Evolutionary conservation across 1,140 invertebrate genomes (phyloP), one percentile per base, ranked within the genome.

Genomic region (Proctacanthus coquilletti): DNA sequence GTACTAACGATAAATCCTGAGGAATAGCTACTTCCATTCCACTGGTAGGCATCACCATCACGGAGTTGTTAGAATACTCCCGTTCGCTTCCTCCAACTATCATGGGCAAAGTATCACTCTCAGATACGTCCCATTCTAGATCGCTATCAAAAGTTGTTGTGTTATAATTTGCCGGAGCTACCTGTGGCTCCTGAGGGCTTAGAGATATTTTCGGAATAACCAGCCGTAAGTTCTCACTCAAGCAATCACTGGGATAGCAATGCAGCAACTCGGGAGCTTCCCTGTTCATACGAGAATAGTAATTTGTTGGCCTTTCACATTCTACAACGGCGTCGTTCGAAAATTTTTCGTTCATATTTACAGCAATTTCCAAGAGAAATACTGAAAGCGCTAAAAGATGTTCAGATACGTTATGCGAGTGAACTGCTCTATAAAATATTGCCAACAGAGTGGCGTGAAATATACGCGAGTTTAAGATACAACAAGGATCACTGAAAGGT

Each of bases 381-480:
- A 95, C 68, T 36, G 82, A 70, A 18, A 94, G 58, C 36, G 86
- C 82, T 43, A 93, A 69, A 39, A 88, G 71, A 56, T 89, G 81
- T 60, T 93, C 88, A 8, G 82, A 77, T 11, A 85, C 68, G 40
- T 70, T 70, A 37, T 75, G 69, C n/a, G 72, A 74, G 47, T 80
- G 75, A 21, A 85, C 73, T 30, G 81, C 78, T 57, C 87, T 86
- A 53, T 85, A 80, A 32, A 94, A 66, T 39, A 92, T 77, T 27
- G 80, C 75, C 43, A 92, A 77, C 25, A 85, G 69, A 42, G 87
- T 75, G 14, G 82, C 77, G 60, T 94, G 88, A 59, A 94, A 83
- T 18, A 87, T 75, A 48, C 77, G 76, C 19, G 79, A 78, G 37
- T 76, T 71, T 4, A 91, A 53, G 13, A 77, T 70, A 30, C 71